Evolutionary conservation across 2,888 invertebrate genomes (phyloP).

Genomic region (Sesia apiformis): DNA sequence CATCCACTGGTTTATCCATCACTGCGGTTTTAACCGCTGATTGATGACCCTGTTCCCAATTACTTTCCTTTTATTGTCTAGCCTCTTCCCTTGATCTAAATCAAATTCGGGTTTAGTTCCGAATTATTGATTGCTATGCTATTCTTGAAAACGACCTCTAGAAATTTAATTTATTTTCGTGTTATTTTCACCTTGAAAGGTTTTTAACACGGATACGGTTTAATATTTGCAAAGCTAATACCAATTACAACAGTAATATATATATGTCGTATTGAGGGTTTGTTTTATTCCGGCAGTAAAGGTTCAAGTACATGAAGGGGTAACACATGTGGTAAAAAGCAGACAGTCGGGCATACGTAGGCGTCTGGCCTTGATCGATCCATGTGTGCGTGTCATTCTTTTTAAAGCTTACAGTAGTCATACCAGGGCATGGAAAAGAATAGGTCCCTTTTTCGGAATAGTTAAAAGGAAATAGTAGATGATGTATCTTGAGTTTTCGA

Average conservation of each 20-base stretch:
- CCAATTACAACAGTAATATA: no score
- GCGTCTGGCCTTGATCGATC: constrained; percentile 63
- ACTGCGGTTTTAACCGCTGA: constrained; percentile 37
- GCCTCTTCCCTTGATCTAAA: neutral
- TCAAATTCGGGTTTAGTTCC: no score
- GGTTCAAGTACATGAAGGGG: neutral
- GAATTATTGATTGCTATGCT: no score
- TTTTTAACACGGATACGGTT: neutral
- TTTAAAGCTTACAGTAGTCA: constrained; percentile 14
- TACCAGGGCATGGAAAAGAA: no score
- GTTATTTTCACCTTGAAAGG: neutral
- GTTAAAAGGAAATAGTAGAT: no score
- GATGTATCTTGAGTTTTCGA: no score
- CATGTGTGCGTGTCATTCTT: constrained; percentile 43
- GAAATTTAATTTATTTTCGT: neutral
- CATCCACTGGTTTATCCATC: constrained; percentile 26
- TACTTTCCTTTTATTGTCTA: constrained; percentile 1
- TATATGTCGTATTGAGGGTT: no score
- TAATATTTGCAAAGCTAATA: neutral
- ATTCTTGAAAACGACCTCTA: neutral
- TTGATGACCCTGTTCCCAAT: constrained; percentile 29
- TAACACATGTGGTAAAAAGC: constrained; percentile 3
- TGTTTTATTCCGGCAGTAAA: no score
- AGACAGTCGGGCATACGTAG: constrained; percentile 10
- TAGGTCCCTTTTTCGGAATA: no score